Conservation (phyloP, 2,888 invertebrate genomes). For the Trissonchulus sp. region DNA sequence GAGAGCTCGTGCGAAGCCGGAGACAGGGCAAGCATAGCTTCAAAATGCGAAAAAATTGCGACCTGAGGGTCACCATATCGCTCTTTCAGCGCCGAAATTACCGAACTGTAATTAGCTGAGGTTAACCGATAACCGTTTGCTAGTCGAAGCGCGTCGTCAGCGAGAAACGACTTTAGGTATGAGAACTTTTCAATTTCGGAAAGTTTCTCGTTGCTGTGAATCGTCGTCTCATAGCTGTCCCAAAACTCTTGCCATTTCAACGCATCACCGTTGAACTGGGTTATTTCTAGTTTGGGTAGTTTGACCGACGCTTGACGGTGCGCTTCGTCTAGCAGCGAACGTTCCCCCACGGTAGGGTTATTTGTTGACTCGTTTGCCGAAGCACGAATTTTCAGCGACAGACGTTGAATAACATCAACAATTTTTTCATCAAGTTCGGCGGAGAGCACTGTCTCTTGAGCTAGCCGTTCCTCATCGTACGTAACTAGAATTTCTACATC, state of each 20-base stretch:
- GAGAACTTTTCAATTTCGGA: conserved; percentile 4
- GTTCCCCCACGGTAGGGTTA: conserved; percentile 9
- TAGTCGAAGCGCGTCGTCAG: conserved; percentile 8
- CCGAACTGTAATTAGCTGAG: conserved; percentile 2
- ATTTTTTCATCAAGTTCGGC: no score
- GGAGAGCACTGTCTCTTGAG: no score
- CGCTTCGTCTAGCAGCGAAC: not conserved
- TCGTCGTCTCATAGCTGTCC: not conserved
- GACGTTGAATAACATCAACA: no score
- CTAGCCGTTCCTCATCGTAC: conserved; percentile 10
- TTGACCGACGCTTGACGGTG: not conserved
- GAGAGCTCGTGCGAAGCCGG: no score
- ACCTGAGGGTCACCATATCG: not conserved
- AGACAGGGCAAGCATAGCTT: not conserved
- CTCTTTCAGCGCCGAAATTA: not conserved
- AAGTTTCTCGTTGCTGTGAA: conserved; percentile 1
- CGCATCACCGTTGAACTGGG: conserved; percentile 13
- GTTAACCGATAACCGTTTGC: conserved; percentile 5
- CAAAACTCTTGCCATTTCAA: no score
- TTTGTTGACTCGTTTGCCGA: no score
- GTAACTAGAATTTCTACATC: conserved; percentile 4
- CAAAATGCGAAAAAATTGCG: not conserved
- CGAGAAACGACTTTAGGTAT: conserved; percentile 16
- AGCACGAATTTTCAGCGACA: no score
- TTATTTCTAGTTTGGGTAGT: conserved; percentile 7